A percentile compares a stretch with the other conserved stretches of the same genome.
phyloP scores from a whole-genome alignment of 2,797 vertebrate genomes.

The Phrynocephalus guinanensis region DNA sequence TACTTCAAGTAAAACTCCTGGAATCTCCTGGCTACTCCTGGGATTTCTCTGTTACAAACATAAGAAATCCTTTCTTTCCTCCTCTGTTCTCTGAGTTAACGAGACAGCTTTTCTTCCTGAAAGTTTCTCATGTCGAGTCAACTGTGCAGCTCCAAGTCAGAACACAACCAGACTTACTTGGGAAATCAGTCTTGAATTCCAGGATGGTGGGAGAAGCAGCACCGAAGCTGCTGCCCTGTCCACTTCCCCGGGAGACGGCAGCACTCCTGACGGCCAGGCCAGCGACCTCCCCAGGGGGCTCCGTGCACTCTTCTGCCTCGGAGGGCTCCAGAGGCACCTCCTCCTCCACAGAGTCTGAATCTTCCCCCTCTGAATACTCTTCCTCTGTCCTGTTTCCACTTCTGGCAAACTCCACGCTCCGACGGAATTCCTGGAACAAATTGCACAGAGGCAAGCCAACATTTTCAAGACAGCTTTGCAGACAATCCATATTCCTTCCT shows the following conservation, averaged over 20 bases:
- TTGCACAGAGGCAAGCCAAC: slow-evolving; percentile 53
- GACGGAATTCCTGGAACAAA: slow-evolving; percentile 82
- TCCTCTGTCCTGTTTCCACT: slow-evolving; percentile 76
- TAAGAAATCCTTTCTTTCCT: background rate
- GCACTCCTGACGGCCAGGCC: slow-evolving; percentile 38
- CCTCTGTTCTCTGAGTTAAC: too few relatives aligned
- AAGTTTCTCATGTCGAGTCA: background rate
- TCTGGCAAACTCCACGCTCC: slow-evolving; percentile 82
- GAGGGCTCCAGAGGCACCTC: slow-evolving; percentile 88
- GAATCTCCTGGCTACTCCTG: background rate
- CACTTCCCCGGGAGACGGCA: slow-evolving; percentile 39
- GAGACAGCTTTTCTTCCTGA: background rate
- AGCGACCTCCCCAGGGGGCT: slow-evolving; percentile 48
- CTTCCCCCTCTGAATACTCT: slow-evolving; percentile 80
- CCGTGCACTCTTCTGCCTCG: slow-evolving; percentile 79
- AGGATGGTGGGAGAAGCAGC: slow-evolving; percentile 72
- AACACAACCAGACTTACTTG: slow-evolving; percentile 74
- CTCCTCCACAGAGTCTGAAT: slow-evolving; percentile 86
- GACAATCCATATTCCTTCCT: too few relatives aligned
- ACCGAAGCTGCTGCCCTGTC: slow-evolving; percentile 62
- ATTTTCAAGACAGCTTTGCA: slow-evolving; percentile 21
- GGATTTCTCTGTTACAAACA: background rate
- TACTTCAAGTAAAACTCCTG: background rate
- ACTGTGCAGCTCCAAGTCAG: background rate
- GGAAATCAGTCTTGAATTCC: slow-evolving; percentile 85